Evolutionary conservation across 2,113 vertebrate genomes (phyloP), one percentile per base, ranked within the genome.

Genomic region (Chaenocephalus aceratus): DNA sequence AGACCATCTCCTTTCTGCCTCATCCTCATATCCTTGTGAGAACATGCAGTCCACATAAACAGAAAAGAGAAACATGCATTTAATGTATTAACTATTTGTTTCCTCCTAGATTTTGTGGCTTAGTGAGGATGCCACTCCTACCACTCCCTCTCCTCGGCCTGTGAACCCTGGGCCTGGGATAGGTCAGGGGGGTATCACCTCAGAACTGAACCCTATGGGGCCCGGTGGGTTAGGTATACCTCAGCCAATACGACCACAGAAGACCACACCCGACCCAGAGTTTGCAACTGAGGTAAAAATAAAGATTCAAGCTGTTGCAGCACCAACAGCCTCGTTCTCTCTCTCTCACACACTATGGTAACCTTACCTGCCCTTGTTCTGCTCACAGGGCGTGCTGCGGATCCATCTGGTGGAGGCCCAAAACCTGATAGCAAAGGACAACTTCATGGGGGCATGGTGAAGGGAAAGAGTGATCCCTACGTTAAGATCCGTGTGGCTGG

Each of bases 381-480:
- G 6, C 23, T 52, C 67, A 79, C 77, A 97, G 97, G 96, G 93
- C 6, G 96, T 98, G 64, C 91, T 98, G 85, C 95, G 97, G 53
- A 96, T 98, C 71, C 96, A 97, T 8, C 91, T 98, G 51, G 75
- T 96, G 81, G 96, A 97, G 84, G 97, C 97, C 48, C 95, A 96
- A 88, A 94, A 96, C 86, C 93, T 98, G 64, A 95, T 98, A 0
- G 96, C 97, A 67, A 98, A 98, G 80, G 97, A 98, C 87, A 97
- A 96, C 90, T 97, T 97, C 88, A 94, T 98, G 94, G 96, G 5
- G 97, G 97, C 12, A 86, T 97, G 87, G 93, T 97, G 72, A 96
- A 97, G 91, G 97, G 97, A 48, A 97, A 97, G 84, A 98, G 97
- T 4, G 97, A 98, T 82, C 97, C 97, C 12, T 98, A 98, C 0